Evolutionary conservation across 2,888 invertebrate genomes (phyloP).

Genomic region (Eugnorisma glareosa): DNA sequence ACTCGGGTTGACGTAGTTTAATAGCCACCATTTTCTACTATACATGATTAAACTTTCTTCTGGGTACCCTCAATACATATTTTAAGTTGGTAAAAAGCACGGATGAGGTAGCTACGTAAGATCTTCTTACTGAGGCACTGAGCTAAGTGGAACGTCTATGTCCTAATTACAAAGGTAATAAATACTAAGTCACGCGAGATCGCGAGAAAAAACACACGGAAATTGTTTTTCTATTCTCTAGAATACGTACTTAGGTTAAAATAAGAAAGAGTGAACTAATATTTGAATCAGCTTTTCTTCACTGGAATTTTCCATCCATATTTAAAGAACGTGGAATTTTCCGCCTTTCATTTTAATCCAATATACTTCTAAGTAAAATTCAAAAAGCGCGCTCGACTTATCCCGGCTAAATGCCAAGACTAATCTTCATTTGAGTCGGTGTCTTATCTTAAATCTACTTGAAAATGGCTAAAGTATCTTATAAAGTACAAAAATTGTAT

Average conservation of each 20-base stretch:
- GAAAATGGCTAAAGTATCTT: not conserved
- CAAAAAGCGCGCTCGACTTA: not conserved
- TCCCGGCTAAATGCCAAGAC: slow-evolving; percentile 2
- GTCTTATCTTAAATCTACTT: slow-evolving; percentile 19
- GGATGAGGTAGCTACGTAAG: slow-evolving; percentile 47
- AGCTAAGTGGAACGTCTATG: slow-evolving; percentile 47
- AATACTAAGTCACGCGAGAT: slow-evolving; percentile 62
- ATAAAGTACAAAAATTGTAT: not conserved
- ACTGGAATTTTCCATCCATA: not conserved
- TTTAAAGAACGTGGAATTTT: not conserved
- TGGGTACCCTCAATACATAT: slow-evolving; percentile 49
- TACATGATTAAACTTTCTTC: slow-evolving; percentile 34
- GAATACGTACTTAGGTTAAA: slow-evolving; percentile 14
- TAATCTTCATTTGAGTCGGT: slow-evolving; percentile 16
- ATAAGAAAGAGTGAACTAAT: not conserved
- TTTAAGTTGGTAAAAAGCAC: slow-evolving; percentile 39
- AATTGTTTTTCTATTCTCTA: slow-evolving; percentile 28
- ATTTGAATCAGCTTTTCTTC: not conserved
- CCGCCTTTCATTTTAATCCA: slow-evolving; percentile 5
- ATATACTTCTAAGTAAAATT: slow-evolving; percentile 18
- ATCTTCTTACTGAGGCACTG: slow-evolving; percentile 44
- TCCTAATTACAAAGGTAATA: slow-evolving; percentile 60
- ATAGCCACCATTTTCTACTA: slow-evolving; percentile 38
- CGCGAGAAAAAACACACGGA: slow-evolving; percentile 45
- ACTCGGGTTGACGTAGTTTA: slow-evolving; percentile 40